A percentile compares a stretch with the other conserved stretches of the same genome.
phyloP scores from a whole-genome alignment of 2,888 invertebrate species.

The Globia sparganii region DNA sequence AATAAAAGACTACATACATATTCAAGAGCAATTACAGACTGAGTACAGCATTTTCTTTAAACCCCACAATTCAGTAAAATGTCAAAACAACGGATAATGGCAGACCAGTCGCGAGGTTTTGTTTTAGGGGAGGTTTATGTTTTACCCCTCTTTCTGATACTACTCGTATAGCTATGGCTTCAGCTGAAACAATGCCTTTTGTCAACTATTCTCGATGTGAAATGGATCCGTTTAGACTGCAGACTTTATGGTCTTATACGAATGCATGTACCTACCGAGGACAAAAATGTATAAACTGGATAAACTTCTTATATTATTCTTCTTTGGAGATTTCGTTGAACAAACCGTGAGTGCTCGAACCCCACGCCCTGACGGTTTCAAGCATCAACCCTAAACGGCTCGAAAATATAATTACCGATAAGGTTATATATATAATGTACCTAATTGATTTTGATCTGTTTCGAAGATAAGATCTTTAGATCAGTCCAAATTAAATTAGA shows the following conservation, averaged over 20 bases:
- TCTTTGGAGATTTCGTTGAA: neutral
- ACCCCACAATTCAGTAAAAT: constrained; percentile 29
- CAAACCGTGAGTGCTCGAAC: neutral
- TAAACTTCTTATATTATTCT: no score
- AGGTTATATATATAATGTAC: neutral
- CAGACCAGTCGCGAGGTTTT: constrained; percentile 38
- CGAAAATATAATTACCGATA: neutral
- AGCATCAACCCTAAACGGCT: neutral
- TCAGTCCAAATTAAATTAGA: constrained; percentile 1
- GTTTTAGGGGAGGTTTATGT: constrained; percentile 55
- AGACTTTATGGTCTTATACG: constrained; percentile 23
- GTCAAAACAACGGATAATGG: constrained; percentile 45
- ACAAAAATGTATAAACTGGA: no score
- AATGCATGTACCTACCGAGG: neutral
- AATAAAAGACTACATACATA: constrained; percentile 1
- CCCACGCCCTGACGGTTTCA: neutral
- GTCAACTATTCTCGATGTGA: constrained; percentile 68
- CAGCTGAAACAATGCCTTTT: constrained; percentile 72
- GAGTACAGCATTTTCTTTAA: constrained; percentile 21
- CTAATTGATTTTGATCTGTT: constrained; percentile 8
- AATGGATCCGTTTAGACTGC: constrained; percentile 58
- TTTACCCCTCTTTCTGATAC: constrained; percentile 64
- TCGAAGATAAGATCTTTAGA: neutral
- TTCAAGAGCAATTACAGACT: neutral
- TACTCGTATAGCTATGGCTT: constrained; percentile 51